These are phyloP conservation scores for Apocheima hispidaria DNA, from an alignment of 2,888 invertebrate genomes.

Conservation along the genomic window DNA sequence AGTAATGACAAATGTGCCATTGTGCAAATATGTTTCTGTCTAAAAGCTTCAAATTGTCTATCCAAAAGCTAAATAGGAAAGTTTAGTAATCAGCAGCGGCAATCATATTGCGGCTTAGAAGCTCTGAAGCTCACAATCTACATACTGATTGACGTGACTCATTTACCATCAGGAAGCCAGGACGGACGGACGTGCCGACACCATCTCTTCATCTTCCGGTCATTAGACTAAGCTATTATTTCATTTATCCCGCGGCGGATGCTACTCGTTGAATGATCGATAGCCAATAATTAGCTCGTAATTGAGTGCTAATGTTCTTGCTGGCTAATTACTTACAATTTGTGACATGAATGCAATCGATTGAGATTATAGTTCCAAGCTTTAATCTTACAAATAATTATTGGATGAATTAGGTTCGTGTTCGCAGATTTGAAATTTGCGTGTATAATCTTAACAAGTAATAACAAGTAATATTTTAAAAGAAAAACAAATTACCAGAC, in stretches of 20 bases:
- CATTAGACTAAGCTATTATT: slow-evolving; percentile 45
- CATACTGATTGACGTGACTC: slow-evolving; percentile 46
- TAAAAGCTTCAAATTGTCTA: not conserved
- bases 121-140: slow-evolving; percentile 32
- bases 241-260: slow-evolving; percentile 39
- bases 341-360: too few relatives aligned
- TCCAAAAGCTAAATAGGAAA: not conserved
- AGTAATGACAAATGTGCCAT: too few relatives aligned
- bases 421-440: too few relatives aligned
- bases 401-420: too few relatives aligned
- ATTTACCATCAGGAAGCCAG: slow-evolving; percentile 42
- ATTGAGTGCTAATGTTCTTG: slow-evolving; percentile 32
- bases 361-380: too few relatives aligned
- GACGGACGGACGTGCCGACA: slow-evolving; percentile 34
- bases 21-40: not conserved
- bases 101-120: slow-evolving; percentile 10
- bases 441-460: too few relatives aligned
- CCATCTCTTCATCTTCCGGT: slow-evolving; percentile 41
- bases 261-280: slow-evolving; percentile 37
- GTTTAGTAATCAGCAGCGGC: slow-evolving; percentile 4
- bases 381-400: too few relatives aligned
- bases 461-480: too few relatives aligned
- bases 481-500: too few relatives aligned
- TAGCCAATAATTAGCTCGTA: slow-evolving; percentile 36
- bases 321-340: not conserved